These are phyloP conservation scores for Miniopterus natalensis DNA, from an alignment of 2,113 vertebrate species.

Conservation along the genomic window DNA sequence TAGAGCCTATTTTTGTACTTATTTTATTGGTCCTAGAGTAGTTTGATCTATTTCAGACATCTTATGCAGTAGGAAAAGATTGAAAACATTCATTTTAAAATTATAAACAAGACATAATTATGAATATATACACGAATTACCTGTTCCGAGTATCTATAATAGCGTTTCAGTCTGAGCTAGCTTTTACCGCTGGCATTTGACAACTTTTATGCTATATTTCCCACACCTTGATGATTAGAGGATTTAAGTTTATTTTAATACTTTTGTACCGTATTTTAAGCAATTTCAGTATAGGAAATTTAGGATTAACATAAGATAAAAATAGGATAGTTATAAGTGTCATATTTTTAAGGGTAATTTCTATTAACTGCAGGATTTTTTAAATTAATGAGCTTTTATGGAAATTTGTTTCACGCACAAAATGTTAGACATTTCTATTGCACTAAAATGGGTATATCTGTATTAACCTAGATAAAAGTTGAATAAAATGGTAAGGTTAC, in stretches of 20 bases:
- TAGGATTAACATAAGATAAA: slow-evolving; percentile 11
- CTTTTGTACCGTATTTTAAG: neutral
- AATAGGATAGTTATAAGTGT: neutral
- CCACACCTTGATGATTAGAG: neutral
- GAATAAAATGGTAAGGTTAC: neutral
- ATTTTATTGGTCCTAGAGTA: neutral
- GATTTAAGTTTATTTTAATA: slow-evolving; percentile 26
- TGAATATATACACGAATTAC: neutral
- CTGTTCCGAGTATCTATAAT: neutral
- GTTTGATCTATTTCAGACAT: neutral
- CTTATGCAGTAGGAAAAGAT: neutral
- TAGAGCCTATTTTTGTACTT: neutral
- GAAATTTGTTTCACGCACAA: slow-evolving; percentile 34
- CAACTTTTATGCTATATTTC: neutral
- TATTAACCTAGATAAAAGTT: slow-evolving; percentile 1
- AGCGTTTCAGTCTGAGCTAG: neutral
- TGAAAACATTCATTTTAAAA: slow-evolving; percentile 11
- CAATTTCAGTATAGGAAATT: slow-evolving; percentile 45
- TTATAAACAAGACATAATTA: neutral
- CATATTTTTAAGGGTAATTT: slow-evolving; percentile 16
- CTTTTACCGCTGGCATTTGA: neutral
- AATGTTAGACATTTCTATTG: neutral
- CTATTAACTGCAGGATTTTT: neutral
- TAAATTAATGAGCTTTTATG: slow-evolving; percentile 34
- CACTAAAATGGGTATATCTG: neutral